A percentile compares a stretch with the other conserved stretches of the same genome.
Evolutionary conservation across 1,140 invertebrate genomes (phyloP).

Genomic region (Ridgeia piscesae): DNA sequence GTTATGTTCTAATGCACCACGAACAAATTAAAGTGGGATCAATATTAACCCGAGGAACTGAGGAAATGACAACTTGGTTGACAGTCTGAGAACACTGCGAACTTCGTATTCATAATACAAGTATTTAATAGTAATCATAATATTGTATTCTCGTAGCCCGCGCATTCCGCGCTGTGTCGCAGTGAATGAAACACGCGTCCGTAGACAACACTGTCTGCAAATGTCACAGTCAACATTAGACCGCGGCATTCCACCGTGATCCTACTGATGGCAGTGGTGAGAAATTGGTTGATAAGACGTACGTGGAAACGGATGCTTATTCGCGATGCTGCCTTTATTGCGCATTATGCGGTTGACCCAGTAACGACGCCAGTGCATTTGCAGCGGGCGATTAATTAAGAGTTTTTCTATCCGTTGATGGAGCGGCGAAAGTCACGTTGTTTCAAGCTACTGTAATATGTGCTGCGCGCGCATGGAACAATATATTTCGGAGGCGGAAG

Average conservation of each 20-base stretch:
- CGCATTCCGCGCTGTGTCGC: background rate
- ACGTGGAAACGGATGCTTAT: background rate
- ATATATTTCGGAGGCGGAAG: no score
- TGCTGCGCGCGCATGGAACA: no score
- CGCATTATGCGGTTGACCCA: background rate
- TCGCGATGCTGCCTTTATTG: background rate
- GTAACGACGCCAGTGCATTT: background rate
- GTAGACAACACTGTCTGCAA: background rate
- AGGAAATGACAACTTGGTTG: background rate
- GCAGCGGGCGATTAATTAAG: background rate
- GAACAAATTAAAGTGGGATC: no score
- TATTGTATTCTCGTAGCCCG: no score
- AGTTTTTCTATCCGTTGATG: background rate
- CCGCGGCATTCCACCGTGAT: background rate
- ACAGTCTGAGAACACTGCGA: background rate
- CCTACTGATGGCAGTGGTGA: background rate
- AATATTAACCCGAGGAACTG: background rate
- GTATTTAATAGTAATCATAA: background rate
- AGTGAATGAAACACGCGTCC: background rate
- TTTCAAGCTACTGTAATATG: no score
- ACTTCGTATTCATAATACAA: background rate
- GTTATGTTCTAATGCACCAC: no score
- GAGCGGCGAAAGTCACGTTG: background rate
- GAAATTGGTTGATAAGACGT: background rate
- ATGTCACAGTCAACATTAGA: background rate